Base-by-base conservation (phyloP, 2,797 vertebrate species). In the Cynopterus sphinx region DNA sequence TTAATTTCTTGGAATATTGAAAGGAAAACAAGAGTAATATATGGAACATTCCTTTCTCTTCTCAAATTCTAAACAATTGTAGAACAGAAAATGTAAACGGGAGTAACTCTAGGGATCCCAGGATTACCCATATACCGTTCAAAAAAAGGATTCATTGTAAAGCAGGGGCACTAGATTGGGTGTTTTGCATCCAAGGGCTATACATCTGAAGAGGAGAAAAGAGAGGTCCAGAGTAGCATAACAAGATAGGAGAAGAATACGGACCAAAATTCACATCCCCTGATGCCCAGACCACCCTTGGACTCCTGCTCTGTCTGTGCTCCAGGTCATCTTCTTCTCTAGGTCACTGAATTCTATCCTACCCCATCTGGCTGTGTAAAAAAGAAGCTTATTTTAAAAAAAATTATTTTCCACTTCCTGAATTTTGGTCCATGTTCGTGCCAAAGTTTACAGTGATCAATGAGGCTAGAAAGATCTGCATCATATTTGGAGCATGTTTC, bases 1-100 rank as follows among this genome's bases (percentile, higher is more conserved):
- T 33, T 65, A 89, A 89, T 83, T 95, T 95, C 39, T 77, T 95
- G 10, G 26, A 74, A 4, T 65, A 65, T 53, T 53, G 67, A 86
- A 93, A 39, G 12, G 5, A 26, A 55, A 79, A 51, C 4, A 78
- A 73, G 11, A 22, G 1, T 53, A 5, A 39, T 57, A 36, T 46
- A 70, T 87, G 22, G 46, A 75, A 19, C 5, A 24, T 67, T 59
- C 15, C 24, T 86, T 31, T 63, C 15, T n/a, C 53, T 82, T 21
- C 8, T n/a, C 24, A 89, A 93, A 82, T 74, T 53, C 93, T 39
- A 83, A 88, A 55, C 28, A 85, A 51, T 15, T 51, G 24, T 87
- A 57, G 9, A 71, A 5, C 39, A 46, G 33, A 87, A 31, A 84
- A 61, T 87, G 3, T 41, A 77, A 89, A 36, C 7, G 65, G 21